Conservation (phyloP, 2,113 vertebrate species). For the Ariopsis seemanni region DNA sequence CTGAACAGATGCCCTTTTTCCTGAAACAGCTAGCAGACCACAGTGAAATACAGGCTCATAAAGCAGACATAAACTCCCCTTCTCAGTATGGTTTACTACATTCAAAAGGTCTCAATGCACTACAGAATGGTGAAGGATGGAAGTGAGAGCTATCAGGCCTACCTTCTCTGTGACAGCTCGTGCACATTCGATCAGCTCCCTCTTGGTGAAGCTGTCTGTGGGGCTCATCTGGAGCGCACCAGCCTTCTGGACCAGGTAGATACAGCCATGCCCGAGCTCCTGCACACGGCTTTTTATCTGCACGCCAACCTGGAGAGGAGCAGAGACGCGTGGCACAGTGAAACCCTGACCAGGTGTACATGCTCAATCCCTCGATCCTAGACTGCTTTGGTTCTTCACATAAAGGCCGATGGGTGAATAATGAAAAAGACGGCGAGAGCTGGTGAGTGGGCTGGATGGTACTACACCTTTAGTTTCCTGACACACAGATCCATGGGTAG, state of each 20-base stretch:
- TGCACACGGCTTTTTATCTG: constrained; percentile 93
- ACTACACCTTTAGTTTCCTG: constrained; percentile 69
- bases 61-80: neutral
- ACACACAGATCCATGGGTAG: constrained; percentile 67
- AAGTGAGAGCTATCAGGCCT: constrained; percentile 41
- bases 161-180: constrained; percentile 96
- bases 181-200: constrained; percentile 94
- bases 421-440: constrained; percentile 57
- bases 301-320: constrained; percentile 83
- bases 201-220: constrained; percentile 93
- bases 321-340: neutral
- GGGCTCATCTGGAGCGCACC: constrained; percentile 96
- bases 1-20: neutral
- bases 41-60: neutral
- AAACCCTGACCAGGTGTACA: constrained; percentile 8
- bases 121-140: neutral
- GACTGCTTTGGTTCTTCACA: constrained; percentile 52
- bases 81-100: neutral
- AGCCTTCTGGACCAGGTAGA: constrained; percentile 97
- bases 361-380: constrained; percentile 29
- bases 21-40: neutral
- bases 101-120: neutral
- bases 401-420: constrained; percentile 52
- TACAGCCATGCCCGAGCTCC: constrained; percentile 94
- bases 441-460: constrained; percentile 57